Percentiles rank a stretch among this genome's conserved stretches.
phyloP scores from a whole-genome alignment of 2,113 vertebrate species.

The Trachemys scripta region DNA sequence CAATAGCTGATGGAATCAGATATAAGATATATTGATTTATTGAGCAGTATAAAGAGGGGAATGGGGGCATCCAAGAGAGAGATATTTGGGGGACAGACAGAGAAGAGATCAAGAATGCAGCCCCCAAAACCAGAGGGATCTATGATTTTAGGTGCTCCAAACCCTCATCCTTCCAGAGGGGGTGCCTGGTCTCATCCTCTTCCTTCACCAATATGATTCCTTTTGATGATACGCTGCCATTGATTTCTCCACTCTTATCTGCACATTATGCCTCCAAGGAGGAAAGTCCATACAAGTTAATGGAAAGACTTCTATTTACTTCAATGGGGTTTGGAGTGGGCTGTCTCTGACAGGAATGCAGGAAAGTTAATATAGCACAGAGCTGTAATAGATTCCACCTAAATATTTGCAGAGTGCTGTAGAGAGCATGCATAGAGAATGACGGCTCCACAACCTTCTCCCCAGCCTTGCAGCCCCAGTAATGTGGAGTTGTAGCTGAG shows the following conservation, averaged over 20 bases:
- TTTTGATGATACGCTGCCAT: background rate
- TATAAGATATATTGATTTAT: background rate
- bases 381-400: background rate
- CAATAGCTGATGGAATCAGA: background rate
- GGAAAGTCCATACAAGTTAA: background rate
- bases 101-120: background rate
- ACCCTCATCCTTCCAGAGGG: background rate
- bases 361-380: background rate
- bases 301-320: background rate
- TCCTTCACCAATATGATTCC: accelerated
- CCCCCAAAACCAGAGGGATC: background rate
- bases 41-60: background rate
- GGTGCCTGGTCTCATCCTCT: background rate
- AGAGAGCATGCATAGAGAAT: background rate
- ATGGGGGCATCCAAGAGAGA: background rate
- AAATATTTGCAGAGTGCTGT: background rate
- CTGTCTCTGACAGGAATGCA: background rate
- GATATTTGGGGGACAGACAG: background rate
- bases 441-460: background rate
- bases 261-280: background rate
- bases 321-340: background rate
- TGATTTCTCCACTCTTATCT: background rate
- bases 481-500: background rate
- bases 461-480: background rate
- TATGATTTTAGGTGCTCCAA: background rate